Base-by-base conservation (phyloP, 1,140 invertebrate genomes). In the Cataglyphis hispanica region DNA sequence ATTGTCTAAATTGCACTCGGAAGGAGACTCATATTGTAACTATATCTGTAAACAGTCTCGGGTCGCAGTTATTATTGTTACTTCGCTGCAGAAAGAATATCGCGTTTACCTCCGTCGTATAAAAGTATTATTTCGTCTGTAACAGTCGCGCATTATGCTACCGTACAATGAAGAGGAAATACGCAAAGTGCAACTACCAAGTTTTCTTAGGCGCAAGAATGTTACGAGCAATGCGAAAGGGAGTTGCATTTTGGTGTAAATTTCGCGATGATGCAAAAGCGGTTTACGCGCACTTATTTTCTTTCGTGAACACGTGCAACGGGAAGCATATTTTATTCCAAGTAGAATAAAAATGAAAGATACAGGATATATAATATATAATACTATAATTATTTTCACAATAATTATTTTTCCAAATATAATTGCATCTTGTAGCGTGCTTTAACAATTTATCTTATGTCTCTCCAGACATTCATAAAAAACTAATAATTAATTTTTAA, bases 131-230 rank as follows among this genome's bases (percentile, higher is more conserved):
- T 31, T 50, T 31, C 76, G 31, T 10, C 43, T 25, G 31, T 80
- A 74, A 83, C 67, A 61, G 53, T n/a, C 53, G 53, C 27, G 67
- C 67, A 72, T 83, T 81, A 72, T 72, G 66, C 67, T 60, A 40
- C 19, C 37, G 53, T 19, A 83, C 67, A 83, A 72, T 83, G 56
- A 83, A 72, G 78, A 46, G 67, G 37, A 61, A 83, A 66, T 83
- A 50, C 67, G 19, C 25, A 83, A 74, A 83, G 40, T 74, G 27
- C 37, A 74, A 83, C 53, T 83, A 61, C 37, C 67, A 40, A 81
- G 53, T 70, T 83, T 74, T 72, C 69, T 56, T 74, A 43, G 67
- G 53, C 22, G 50, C 64, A 5, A 27, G 16, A 60, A 72, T 6
- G 37, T 70, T 43, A 58, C 13, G 34, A 37, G 11, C 43, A 16